Evolutionary conservation across 2,797 vertebrate species (phyloP), one percentile per base, ranked within the genome.

Genomic region (Chaetodon trifasciatus): DNA sequence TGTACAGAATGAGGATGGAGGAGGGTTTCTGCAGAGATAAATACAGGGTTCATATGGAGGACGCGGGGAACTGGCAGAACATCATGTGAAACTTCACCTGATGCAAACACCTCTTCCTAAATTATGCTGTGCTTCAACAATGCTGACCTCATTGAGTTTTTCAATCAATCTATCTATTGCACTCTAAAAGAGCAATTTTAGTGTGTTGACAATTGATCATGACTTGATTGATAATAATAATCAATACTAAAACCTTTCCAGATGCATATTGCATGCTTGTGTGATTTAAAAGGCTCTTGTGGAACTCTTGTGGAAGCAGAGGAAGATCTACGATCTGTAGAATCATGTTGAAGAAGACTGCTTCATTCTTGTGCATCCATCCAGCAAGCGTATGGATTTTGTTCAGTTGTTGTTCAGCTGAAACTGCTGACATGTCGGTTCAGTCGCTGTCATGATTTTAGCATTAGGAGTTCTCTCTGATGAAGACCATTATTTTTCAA

Each of bases 41-140:
- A 93, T 86, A 89, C 75, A 40, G 88, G 75, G 93, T 94, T 95
- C 92, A 94, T 40, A 68, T 56, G 69, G 83, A 91, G 93, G 91
- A 92, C 92, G 63, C 39, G 0, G 68, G 23, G 60, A 87, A 89
- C 62, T 69, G 74, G 74, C 68, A 61, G 69, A 92, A 87, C 28
- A 32, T 32, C 28, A 32, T 32, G 28, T 32, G 28, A 32, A 32
- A 32, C 84, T 85, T 87, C 40, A 66, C 24, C 58, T 74, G 72
- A 86, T 84, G 58, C 40, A 63, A 81, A 84, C 17, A 2, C 19
- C 42, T 74, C 81, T 19, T 69, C 44, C 72, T 19, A 72, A 88
- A 77, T 67, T 82, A 56, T 58, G 28, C 46, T 77, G 24, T 44
- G n/a, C 78, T 78, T 64, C 15, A 61, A 74, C 7, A 42, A 23